Evolutionary conservation across 1,140 invertebrate species (phyloP).

Genomic region (Theocolax elegans): DNA sequence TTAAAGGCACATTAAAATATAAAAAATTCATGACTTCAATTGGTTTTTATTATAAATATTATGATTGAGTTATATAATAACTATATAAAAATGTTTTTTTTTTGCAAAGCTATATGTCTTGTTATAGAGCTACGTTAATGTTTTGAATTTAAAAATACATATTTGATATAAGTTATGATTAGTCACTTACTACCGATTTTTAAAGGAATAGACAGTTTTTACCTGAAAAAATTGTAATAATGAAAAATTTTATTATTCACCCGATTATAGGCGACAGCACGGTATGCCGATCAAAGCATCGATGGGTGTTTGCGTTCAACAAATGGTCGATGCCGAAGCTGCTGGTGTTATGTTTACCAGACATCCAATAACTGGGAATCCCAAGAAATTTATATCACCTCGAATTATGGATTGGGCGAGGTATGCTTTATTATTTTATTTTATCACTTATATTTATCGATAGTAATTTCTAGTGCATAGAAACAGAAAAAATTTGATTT

Average conservation of each 20-base stretch:
- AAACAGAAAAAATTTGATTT: too few species aligned
- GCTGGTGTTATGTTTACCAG: slow-evolving; percentile 86
- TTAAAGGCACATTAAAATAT: too few species aligned
- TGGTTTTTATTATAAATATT: too few species aligned
- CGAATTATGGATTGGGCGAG: slow-evolving; percentile 86
- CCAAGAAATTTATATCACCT: slow-evolving; percentile 76
- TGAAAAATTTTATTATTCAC: background rate
- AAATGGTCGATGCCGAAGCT: slow-evolving; percentile 76
- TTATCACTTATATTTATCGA: background rate
- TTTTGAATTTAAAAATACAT: background rate
- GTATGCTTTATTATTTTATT: slow-evolving; percentile 65
- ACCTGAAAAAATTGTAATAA: slow-evolving; percentile 4
- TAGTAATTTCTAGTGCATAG: too few species aligned
- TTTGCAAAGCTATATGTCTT: too few species aligned
- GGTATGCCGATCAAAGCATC: slow-evolving; percentile 74
- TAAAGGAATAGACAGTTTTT: background rate
- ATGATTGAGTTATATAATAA: too few species aligned
- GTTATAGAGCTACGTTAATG: too few species aligned
- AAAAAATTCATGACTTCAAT: too few species aligned
- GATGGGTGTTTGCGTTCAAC: slow-evolving; percentile 86
- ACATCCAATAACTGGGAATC: slow-evolving; percentile 78
- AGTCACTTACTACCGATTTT: too few species aligned
- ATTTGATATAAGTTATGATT: background rate
- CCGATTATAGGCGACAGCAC: slow-evolving; percentile 67
- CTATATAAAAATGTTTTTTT: too few species aligned